Conservation (phyloP, 2,797 vertebrate genomes). For the Malurus splendens region DNA sequence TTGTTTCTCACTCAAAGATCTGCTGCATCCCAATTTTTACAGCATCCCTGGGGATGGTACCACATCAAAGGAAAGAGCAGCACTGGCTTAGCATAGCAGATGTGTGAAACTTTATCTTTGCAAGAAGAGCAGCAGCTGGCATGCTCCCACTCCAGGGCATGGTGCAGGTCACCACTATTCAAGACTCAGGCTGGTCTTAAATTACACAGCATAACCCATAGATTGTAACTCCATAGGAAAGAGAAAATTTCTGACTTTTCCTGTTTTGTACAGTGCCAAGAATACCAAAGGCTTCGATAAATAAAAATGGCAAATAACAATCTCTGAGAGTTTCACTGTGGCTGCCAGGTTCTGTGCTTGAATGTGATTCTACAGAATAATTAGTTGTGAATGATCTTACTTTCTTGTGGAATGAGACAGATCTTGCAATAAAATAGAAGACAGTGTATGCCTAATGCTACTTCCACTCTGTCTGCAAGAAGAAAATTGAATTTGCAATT, state of each 20-base stretch:
- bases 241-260: not conserved
- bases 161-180: not conserved
- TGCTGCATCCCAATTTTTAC: not conserved
- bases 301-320: slow-evolving; percentile 25
- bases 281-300: slow-evolving; percentile 10
- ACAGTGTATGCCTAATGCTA: not conserved
- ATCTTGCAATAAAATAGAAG: not conserved
- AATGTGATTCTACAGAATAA: slow-evolving; percentile 6
- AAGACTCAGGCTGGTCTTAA: not conserved
- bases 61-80: not conserved
- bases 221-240: not conserved
- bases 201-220: not conserved
- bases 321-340: not conserved
- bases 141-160: not conserved
- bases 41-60: not conserved
- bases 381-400: slow-evolving; percentile 11
- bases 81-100: not conserved
- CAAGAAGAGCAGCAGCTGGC: not conserved
- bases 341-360: not conserved
- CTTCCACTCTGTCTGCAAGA: not conserved
- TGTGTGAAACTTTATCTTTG: not conserved
- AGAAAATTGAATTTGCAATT: not conserved
- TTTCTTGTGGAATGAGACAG: slow-evolving; percentile 9
- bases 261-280: not conserved
- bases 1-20: not conserved